Evolutionary conservation across 2,797 vertebrate genomes (phyloP).

Genomic region (Clamator glandarius): DNA sequence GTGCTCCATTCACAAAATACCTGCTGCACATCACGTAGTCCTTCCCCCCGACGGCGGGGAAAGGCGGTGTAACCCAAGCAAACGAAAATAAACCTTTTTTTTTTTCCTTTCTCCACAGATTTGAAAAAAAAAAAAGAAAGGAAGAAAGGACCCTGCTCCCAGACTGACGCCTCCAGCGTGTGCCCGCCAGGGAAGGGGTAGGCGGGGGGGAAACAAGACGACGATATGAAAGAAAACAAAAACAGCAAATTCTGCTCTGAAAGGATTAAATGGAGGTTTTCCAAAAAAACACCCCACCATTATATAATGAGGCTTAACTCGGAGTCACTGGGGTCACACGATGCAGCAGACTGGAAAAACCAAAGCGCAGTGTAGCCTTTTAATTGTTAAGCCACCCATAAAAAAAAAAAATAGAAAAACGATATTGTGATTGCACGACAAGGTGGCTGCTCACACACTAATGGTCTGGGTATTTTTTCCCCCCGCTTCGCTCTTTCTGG

Average conservation of each 20-base stretch:
- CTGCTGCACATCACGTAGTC: constrained; percentile 84
- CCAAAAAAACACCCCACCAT: constrained; percentile 46
- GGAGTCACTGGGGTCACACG: constrained; percentile 8
- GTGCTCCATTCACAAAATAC: constrained; percentile 79
- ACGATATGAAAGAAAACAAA: constrained; percentile 54
- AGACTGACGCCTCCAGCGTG: constrained; percentile 29
- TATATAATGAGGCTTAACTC: constrained; percentile 36
- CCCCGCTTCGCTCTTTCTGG: background rate
- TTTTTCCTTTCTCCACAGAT: background rate
- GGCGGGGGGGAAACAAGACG: background rate
- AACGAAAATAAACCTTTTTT: constrained; percentile 69
- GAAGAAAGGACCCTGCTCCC: constrained; percentile 45
- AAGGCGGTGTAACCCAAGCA: constrained; percentile 55
- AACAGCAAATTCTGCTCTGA: constrained; percentile 50
- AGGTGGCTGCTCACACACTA: background rate
- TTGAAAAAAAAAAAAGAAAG: background rate
- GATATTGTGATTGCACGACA: background rate
- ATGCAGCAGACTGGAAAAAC: constrained; percentile 60
- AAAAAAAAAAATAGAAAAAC: background rate
- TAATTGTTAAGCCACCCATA: constrained; percentile 37
- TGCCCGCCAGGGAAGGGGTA: background rate
- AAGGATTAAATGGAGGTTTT: constrained; percentile 72
- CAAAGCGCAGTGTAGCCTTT: background rate
- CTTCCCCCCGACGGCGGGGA: constrained; percentile 34
- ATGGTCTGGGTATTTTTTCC: background rate